These are phyloP conservation scores for Lucifuga dentata DNA, from an alignment of 2,113 vertebrate genomes.

Conservation along the genomic window DNA sequence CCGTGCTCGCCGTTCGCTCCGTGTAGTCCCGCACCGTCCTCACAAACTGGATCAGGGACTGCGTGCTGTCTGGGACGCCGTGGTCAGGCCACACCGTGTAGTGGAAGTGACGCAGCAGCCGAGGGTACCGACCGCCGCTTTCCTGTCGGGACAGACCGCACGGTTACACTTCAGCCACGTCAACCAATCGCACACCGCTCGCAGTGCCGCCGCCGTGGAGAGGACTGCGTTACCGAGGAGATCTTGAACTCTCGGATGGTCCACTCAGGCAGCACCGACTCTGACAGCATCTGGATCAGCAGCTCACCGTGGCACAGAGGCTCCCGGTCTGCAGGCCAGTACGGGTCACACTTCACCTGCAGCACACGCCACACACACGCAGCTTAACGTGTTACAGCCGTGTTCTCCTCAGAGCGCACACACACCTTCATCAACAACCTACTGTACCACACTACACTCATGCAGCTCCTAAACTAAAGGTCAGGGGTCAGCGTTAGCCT, in stretches of 20 bases:
- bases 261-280: slow-evolving; percentile 95
- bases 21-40: slow-evolving; percentile 94
- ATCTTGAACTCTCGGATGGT: slow-evolving; percentile 97
- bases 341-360: slow-evolving; percentile 97
- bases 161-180: not conserved
- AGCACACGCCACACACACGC: slow-evolving; percentile 7
- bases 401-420: no score
- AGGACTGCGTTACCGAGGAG: slow-evolving; percentile 79
- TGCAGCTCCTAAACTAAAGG: no score
- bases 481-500: no score
- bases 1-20: slow-evolving; percentile 88
- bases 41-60: slow-evolving; percentile 95
- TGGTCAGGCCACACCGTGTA: slow-evolving; percentile 99
- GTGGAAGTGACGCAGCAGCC: slow-evolving; percentile 95
- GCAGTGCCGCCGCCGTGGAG: no score
- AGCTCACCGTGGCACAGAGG: slow-evolving; percentile 96
- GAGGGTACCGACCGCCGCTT: slow-evolving; percentile 83
- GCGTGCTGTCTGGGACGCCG: slow-evolving; percentile 94
- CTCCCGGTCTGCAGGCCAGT: slow-evolving; percentile 94
- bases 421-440: no score
- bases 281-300: slow-evolving; percentile 93
- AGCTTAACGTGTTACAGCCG: no score
- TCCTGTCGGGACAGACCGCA: slow-evolving; percentile 81
- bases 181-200: no score
- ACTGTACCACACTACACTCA: no score